These are phyloP conservation scores for Oxyura jamaicensis DNA, from an alignment of 2,113 vertebrate genomes.

Conservation along the genomic window DNA sequence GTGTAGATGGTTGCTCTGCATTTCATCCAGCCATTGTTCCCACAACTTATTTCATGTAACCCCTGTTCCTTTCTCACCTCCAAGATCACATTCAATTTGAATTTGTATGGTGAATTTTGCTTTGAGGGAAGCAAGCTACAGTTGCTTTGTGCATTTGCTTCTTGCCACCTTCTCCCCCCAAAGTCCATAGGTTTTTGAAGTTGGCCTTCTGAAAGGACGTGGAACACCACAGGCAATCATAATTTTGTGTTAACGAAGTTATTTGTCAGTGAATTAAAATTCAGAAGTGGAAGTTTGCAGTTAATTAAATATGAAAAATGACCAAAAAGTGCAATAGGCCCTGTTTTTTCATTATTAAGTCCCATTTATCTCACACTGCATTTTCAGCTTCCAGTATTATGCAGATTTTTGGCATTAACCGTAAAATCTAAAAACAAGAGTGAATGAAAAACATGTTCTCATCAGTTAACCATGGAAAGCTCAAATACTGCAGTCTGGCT, in stretches of 20 bases:
- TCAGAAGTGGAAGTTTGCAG: not conserved
- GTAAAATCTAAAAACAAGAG: not conserved
- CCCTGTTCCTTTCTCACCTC: not conserved
- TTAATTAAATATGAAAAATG: constrained; percentile 4
- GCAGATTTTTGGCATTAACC: constrained; percentile 11
- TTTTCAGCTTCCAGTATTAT: not conserved
- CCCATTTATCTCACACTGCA: not conserved
- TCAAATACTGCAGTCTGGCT: not conserved
- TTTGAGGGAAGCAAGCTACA: not conserved
- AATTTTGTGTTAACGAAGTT: not conserved
- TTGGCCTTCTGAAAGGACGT: not conserved
- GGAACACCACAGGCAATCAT: not conserved
- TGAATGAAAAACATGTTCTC: not conserved
- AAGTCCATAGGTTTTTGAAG: not conserved
- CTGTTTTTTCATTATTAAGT: not conserved
- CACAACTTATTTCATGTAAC: not conserved
- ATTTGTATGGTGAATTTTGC: not conserved
- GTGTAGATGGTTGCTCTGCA: not conserved
- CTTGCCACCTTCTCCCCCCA: not conserved
- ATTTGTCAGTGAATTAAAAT: not conserved
- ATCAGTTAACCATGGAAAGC: not conserved
- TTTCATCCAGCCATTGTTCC: not conserved
- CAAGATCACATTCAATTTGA: not conserved
- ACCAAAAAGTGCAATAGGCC: not conserved
- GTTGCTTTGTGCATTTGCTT: not conserved